Evolutionary conservation across 2,113 vertebrate genomes (phyloP).

Genomic region (Bufo bufo): DNA sequence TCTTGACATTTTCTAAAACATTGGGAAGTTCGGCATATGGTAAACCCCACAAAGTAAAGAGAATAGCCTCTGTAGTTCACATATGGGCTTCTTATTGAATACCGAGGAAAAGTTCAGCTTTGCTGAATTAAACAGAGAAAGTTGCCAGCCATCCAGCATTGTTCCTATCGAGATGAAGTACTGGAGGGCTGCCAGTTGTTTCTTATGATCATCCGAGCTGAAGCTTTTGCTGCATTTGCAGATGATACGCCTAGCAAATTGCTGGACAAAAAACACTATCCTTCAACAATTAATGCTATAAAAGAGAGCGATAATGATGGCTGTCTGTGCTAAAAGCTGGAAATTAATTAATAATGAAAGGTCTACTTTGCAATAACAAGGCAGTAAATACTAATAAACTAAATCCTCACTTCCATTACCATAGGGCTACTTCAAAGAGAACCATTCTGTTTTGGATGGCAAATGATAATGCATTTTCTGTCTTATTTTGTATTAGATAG

Average conservation of each 20-base stretch:
- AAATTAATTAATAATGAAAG: slow-evolving; percentile 34
- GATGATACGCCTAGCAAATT: slow-evolving; percentile 42
- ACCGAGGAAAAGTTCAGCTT: slow-evolving; percentile 42
- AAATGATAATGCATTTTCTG: not conserved
- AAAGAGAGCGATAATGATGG: slow-evolving; percentile 31
- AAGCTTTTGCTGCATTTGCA: slow-evolving; percentile 47
- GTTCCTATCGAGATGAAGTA: slow-evolving; percentile 34
- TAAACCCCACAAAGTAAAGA: not conserved
- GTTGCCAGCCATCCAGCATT: slow-evolving; percentile 44
- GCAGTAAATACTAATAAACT: slow-evolving; percentile 1
- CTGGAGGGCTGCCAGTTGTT: slow-evolving; percentile 49
- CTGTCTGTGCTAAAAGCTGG: slow-evolving; percentile 9
- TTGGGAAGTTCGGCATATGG: not conserved
- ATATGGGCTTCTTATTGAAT: not conserved
- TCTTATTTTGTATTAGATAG: not conserved
- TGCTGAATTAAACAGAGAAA: slow-evolving; percentile 49
- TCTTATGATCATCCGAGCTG: slow-evolving; percentile 47
- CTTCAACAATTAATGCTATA: slow-evolving; percentile 49
- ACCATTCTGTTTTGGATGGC: not conserved
- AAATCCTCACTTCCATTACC: not conserved
- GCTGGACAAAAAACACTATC: slow-evolving; percentile 20
- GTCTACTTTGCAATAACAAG: slow-evolving; percentile 19
- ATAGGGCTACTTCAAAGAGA: not conserved
- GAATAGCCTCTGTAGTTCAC: slow-evolving; percentile 8
- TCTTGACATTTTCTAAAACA: not conserved